A percentile compares a stretch with the other conserved stretches of the same genome.
Conservation (phyloP, 2,797 vertebrate species). For the Acestrorhynchus altus region DNA sequence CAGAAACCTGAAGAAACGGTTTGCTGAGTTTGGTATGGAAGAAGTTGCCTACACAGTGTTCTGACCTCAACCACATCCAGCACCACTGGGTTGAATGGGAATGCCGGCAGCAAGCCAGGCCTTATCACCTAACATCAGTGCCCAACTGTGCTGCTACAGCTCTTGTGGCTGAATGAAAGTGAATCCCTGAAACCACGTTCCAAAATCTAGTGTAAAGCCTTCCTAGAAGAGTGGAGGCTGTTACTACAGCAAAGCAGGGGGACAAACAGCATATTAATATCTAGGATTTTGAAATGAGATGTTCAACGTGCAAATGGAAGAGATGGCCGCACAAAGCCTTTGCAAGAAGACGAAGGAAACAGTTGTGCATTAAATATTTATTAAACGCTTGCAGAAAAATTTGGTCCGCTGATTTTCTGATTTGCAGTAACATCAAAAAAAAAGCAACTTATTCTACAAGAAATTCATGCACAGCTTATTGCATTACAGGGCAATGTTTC, state of each 20-base stretch:
- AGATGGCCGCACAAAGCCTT: not conserved
- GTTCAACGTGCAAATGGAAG: not conserved
- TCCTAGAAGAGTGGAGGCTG: not conserved
- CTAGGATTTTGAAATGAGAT: not conserved
- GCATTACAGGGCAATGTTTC: constrained; percentile 14
- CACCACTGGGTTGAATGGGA: not conserved
- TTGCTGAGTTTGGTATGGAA: no score
- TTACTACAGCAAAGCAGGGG: not conserved
- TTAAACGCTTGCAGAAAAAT: constrained; percentile 63
- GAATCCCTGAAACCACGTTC: not conserved
- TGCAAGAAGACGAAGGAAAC: not conserved
- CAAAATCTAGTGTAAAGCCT: not conserved
- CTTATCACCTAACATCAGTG: not conserved
- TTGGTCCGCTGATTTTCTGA: constrained; percentile 61
- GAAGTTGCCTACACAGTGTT: not conserved
- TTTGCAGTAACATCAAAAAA: constrained; percentile 36
- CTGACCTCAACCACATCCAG: not conserved
- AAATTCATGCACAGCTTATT: not conserved
- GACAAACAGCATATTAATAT: not conserved
- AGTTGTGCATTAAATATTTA: constrained; percentile 64
- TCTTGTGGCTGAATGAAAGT: not conserved
- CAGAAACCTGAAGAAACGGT: not conserved
- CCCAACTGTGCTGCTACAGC: not conserved
- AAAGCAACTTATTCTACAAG: not conserved
- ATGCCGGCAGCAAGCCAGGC: not conserved